Base-by-base conservation (phyloP, 2,888 invertebrate species). In the Xestia ashworthii region DNA sequence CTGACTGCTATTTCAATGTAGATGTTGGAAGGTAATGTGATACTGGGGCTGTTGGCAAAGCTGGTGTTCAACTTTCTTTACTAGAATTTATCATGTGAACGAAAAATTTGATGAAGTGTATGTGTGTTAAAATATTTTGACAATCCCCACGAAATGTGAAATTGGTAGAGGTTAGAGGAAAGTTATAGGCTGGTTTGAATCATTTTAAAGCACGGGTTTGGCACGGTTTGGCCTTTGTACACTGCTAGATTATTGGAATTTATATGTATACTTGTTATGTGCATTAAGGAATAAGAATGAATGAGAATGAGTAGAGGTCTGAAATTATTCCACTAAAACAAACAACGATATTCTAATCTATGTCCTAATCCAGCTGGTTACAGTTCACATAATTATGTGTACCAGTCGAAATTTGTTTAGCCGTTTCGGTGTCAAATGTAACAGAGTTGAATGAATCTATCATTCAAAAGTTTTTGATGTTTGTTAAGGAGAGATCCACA, bases 1-100 rank as follows among this genome's bases (percentile, higher is more conserved):
- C 81, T 71, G 41, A 41, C 53, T 76, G 70, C 12, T 58, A 74
- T 84, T 80, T 64, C 48, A 75, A 82, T 73, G 69, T 78, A 50
- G 64, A 74, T 55, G 32, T 85, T 76, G 46, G 25, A 19, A 2
- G 38, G 68, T 48, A 68, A 64, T 62, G 12, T 67, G 9, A 74
- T 62, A 73, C n/a, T 55, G 38, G 53, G 12, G 50, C 16, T n/a
- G 38, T n/a, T 48, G 9, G 46, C 62, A n/a, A 50, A 44, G 19
- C 11, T 55, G 32, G 6, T 4, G 9, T 44, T 65, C 3, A 65
- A n/a, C 44, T 65, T 65, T 44, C 44, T n/a, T 14, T 5, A 44
- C 14, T n/a, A 6, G 14, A 44, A 44, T 14, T 14, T 6, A 16
- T 5, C 38, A 19, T 62, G 62, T 11, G 32, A 19, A 38, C 32